These are phyloP conservation scores for Andrena minutula DNA, from an alignment of 2,888 invertebrate species.

Conservation along the genomic window DNA sequence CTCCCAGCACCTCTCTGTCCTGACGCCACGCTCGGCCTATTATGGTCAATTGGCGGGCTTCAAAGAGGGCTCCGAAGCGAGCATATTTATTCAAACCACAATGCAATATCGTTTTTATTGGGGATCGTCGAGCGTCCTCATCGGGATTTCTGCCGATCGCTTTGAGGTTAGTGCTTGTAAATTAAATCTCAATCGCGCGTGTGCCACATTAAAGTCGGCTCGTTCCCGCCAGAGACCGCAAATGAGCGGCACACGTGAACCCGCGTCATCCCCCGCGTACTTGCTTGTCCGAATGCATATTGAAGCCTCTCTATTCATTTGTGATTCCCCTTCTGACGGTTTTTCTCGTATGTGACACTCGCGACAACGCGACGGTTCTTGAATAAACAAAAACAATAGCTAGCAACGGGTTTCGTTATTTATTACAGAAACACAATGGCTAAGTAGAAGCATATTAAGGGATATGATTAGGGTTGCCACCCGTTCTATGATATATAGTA, in stretches of 20 bases:
- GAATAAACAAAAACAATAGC: too few relatives aligned
- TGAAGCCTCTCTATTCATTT: not conserved
- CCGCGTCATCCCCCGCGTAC: not conserved
- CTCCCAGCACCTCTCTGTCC: slow-evolving; percentile 11
- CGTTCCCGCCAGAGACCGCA: slow-evolving; percentile 1
- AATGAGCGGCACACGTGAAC: not conserved
- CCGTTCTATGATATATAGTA: too few relatives aligned
- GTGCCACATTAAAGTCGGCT: slow-evolving; percentile 18
- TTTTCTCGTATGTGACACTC: too few relatives aligned
- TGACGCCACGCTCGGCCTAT: slow-evolving; percentile 41
- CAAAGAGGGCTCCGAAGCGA: slow-evolving; percentile 51
- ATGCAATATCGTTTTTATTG: slow-evolving; percentile 46
- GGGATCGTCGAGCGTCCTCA: slow-evolving; percentile 8
- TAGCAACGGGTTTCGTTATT: too few relatives aligned
- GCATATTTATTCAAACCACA: slow-evolving; percentile 61
- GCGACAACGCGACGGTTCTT: not conserved
- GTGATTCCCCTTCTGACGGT: not conserved
- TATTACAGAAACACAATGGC: too few relatives aligned
- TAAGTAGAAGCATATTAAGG: too few relatives aligned
- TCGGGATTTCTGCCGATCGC: slow-evolving; percentile 17
- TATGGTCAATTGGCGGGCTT: slow-evolving; percentile 58
- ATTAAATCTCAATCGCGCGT: slow-evolving; percentile 52
- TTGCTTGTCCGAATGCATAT: not conserved
- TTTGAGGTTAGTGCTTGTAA: slow-evolving; percentile 25
- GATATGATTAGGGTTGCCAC: too few relatives aligned